A percentile compares a stretch with the other conserved stretches of the same genome.
phyloP scores from a whole-genome alignment of 53 echinoderm and acorn worm genomes.

The Stichopus horrens region DNA sequence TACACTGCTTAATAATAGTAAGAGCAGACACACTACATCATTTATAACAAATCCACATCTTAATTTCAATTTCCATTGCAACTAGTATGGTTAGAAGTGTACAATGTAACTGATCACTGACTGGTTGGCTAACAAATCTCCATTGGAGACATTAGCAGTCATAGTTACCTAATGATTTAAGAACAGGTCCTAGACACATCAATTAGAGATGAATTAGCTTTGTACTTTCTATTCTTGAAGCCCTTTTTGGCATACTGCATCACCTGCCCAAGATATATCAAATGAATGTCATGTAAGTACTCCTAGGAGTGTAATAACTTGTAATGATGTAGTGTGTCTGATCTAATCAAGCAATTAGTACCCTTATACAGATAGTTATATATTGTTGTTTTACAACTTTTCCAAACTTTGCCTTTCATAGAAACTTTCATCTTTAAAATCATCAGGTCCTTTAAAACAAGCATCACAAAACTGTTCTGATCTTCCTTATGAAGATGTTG shows the following conservation, averaged over 20 bases:
- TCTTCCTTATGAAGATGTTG: conserved; percentile 6
- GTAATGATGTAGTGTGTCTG: conserved; percentile 2
- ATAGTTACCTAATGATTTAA: no score
- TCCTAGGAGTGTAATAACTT: no score
- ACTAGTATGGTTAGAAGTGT: no score
- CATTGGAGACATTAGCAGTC: no score
- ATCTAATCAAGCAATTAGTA: background rate
- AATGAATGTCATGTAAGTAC: no score
- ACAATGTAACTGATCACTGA: no score
- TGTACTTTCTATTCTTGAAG: no score
- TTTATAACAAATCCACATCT: background rate
- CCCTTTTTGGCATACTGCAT: no score
- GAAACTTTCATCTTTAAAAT: conserved; percentile 31
- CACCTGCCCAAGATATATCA: no score
- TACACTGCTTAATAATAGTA: background rate
- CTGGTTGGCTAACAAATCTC: no score
- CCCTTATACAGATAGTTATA: conserved; percentile 35
- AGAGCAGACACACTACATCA: conserved; percentile 4
- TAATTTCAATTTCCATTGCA: no score
- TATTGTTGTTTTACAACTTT: conserved; percentile 46
- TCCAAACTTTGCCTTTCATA: conserved; percentile 33
- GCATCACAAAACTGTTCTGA: conserved; percentile 11
- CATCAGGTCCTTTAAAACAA: conserved; percentile 31
- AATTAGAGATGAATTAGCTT: no score
- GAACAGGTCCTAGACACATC: background rate